phyloP scores from a whole-genome alignment of 2,797 vertebrate genomes.

The Coluber constrictor region DNA sequence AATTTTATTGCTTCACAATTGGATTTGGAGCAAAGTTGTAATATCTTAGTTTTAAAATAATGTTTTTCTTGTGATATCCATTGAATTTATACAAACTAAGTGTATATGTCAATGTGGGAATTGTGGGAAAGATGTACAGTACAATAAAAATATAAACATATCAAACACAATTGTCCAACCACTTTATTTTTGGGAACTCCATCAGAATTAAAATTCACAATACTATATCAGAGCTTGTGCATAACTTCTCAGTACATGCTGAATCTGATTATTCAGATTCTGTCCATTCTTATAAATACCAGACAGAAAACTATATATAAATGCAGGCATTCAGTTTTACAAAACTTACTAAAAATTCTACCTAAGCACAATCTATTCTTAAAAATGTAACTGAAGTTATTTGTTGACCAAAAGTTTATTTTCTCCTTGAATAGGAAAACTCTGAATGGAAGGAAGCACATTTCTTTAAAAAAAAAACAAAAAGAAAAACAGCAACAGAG shows the following conservation, averaged over 20 bases:
- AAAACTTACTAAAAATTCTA: accelerated
- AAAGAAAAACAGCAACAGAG: accelerated
- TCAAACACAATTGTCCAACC: conserved; percentile 1
- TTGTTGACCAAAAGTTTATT: conserved; percentile 34
- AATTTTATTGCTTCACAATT: neutral
- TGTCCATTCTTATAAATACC: neutral
- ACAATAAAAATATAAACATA: conserved; percentile 19
- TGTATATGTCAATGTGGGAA: conserved; percentile 2
- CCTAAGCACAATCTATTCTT: neutral
- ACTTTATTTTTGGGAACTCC: neutral
- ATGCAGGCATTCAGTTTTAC: neutral
- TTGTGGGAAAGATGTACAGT: conserved; percentile 10
- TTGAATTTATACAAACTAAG: neutral
- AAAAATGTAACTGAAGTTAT: neutral
- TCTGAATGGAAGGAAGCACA: neutral
- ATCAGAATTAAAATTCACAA: conserved; percentile 7
- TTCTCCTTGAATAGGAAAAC: conserved; percentile 28
- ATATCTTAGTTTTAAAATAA: neutral
- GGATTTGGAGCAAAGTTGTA: neutral
- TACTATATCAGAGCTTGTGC: neutral
- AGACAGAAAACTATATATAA: neutral
- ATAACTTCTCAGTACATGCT: conserved; percentile 5
- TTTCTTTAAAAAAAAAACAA: neutral
- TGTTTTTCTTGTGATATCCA: neutral
- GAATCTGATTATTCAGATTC: neutral